These are phyloP conservation scores for Verasper variegatus DNA, from an alignment of 2,113 vertebrate genomes.

Conservation along the genomic window DNA sequence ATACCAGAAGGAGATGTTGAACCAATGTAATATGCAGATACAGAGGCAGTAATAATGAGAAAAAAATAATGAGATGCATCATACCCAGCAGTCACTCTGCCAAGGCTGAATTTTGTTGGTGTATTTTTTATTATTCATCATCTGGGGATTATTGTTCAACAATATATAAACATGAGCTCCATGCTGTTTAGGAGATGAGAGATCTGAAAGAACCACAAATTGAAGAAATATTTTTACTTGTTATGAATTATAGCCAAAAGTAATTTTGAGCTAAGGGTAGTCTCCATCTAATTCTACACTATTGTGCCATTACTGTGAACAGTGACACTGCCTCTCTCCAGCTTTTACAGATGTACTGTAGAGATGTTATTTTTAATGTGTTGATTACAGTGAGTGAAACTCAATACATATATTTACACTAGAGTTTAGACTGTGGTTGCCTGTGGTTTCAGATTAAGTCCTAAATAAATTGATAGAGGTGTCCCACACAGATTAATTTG, in stretches of 20 bases:
- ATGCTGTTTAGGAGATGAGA: constrained; percentile 10
- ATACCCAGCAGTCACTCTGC: constrained; percentile 13
- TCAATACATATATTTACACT: background rate
- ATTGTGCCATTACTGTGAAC: background rate
- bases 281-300: background rate
- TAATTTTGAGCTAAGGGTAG: background rate
- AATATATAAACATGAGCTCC: constrained; percentile 19
- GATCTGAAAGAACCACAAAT: background rate
- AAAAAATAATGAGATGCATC: constrained; percentile 15
- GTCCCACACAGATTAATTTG: background rate
- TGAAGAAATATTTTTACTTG: background rate
- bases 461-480: background rate
- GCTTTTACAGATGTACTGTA: background rate
- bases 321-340: background rate
- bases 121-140: constrained; percentile 38
- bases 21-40: constrained; percentile 33
- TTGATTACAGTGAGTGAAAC: background rate
- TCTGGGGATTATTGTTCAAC: constrained; percentile 26
- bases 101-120: constrained; percentile 27
- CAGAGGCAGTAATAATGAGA: constrained; percentile 48
- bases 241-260: too few species aligned
- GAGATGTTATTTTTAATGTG: background rate
- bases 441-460: background rate
- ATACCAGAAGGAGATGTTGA: constrained; percentile 34
- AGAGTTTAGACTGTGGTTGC: background rate